Conservation (phyloP, 2,797 vertebrate genomes). For the Decapterus maruadsi region DNA sequence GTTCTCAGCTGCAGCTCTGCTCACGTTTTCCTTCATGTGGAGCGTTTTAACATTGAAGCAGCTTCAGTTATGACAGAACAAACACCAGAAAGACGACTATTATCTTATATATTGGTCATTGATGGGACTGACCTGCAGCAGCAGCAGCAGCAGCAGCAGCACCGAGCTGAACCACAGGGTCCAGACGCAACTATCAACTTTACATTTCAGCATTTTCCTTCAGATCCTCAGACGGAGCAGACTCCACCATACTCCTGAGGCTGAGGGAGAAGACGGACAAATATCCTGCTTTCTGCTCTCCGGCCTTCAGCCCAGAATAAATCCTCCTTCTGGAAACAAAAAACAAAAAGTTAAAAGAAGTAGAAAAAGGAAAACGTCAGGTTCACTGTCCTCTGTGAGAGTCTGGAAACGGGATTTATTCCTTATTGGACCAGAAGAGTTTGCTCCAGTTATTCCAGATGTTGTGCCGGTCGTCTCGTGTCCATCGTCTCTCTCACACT, state of each 20-base stretch:
- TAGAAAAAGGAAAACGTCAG: not conserved
- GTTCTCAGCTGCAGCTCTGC: not conserved
- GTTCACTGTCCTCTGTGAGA: not conserved
- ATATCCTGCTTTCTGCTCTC: constrained; percentile 12
- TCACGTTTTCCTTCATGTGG: not conserved
- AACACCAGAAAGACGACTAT: no score
- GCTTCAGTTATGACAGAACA: no score
- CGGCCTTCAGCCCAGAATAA: not conserved
- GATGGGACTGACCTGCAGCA: constrained; percentile 71
- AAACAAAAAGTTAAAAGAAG: not conserved
- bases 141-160: constrained; percentile 57
- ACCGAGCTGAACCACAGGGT: constrained; percentile 56
- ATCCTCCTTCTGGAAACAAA: constrained; percentile 18
- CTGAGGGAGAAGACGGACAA: constrained; percentile 23
- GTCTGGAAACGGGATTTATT: not conserved
- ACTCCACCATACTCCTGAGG: constrained; percentile 78
- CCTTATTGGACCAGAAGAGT: not conserved
- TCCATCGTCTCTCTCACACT: constrained; percentile 49
- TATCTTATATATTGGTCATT: not conserved
- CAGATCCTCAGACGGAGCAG: constrained; percentile 23
- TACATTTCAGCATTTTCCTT: constrained; percentile 74
- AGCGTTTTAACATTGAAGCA: no score
- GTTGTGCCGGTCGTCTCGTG: not conserved
- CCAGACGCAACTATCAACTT: constrained; percentile 52
- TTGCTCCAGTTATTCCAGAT: not conserved